Base-by-base conservation (phyloP, 2,888 invertebrate species). In the Scaptomyza caliginosa region DNA sequence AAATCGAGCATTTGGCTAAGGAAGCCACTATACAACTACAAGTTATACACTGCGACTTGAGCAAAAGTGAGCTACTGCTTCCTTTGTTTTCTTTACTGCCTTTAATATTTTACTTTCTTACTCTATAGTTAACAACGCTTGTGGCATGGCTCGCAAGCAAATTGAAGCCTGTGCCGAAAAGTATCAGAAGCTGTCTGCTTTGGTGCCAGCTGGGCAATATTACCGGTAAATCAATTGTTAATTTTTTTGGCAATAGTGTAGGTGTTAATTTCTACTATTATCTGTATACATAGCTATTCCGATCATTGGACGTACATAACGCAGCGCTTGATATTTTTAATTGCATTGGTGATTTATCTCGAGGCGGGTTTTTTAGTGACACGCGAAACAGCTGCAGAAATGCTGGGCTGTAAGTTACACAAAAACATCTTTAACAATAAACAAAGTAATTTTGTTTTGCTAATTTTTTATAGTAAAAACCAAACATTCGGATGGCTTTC, bases 301-400 rank as follows among this genome's bases (percentile, higher is more conserved):
- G 97, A 98, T 83, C 96, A 96, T 84, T 98, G 98, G 98, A 93
- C 95, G 34, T 95, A 93, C 88, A 94, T 95, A 66, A 96, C 95
- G 0, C 97, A 98, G 89, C 93, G 96, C 42, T 93, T 96, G 74
- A 94, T 96, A 59, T 97, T 95, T 90, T 92, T 96, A 11, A 94
- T 95, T 43, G 94, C 97, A 0, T 92, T 97, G 55, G 94, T 96
- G 7, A 93, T 96, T 48, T 98, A 96, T 92, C 92, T 98, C 70
- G 96, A 97, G 92, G 93, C 93, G 13, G 96, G 96, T 0, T 92
- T 95, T 77, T 92, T 98, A 43, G 94, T 95, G 0, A 92, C 94
- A 0, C 94, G 95, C 75, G 95, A 95, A 67, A 95, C 95, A 0
- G 94, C 95, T 0, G 96, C 97, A 1, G 93, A 94, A 43, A 93